Conservation (phyloP, 2,888 invertebrate species). For the Dysmachus trigonus region DNA sequence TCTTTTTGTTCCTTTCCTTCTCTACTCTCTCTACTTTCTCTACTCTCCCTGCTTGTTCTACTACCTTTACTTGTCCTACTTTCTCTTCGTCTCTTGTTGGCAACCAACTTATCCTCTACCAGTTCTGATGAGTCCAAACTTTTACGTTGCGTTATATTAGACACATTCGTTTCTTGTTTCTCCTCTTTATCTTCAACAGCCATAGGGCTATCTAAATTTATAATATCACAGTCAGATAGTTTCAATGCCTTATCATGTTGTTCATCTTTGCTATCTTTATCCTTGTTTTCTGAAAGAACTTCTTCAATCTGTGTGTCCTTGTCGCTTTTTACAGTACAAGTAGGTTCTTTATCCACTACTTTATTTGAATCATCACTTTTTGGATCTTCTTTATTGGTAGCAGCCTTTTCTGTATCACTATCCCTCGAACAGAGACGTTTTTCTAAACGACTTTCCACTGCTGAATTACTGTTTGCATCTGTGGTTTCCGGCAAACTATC, state of each 20-base stretch:
- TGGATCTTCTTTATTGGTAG: not conserved
- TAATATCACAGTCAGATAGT: constrained; percentile 14
- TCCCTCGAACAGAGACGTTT: not conserved
- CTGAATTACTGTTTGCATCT: not conserved
- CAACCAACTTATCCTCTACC: not conserved
- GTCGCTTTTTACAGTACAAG: not conserved
- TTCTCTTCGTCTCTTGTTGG: not conserved
- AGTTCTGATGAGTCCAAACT: not conserved
- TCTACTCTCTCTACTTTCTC: not conserved
- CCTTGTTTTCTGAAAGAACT: not conserved
- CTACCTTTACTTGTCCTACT: not conserved
- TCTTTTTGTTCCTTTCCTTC: not conserved
- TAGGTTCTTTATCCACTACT: not conserved
- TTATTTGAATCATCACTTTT: not conserved
- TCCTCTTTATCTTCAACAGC: not conserved
- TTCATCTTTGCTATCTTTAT: not conserved
- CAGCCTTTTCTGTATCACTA: not conserved
- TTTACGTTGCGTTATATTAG: not conserved
- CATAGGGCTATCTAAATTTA: constrained; percentile 17
- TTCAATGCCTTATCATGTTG: not conserved
- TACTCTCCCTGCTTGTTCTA: not conserved
- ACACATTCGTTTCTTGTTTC: not conserved
- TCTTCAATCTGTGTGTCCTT: not conserved
- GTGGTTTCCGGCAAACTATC: not conserved
- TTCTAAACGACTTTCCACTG: not conserved